Conservation (phyloP, 2,888 invertebrate species). For the Aelia acuminata region DNA sequence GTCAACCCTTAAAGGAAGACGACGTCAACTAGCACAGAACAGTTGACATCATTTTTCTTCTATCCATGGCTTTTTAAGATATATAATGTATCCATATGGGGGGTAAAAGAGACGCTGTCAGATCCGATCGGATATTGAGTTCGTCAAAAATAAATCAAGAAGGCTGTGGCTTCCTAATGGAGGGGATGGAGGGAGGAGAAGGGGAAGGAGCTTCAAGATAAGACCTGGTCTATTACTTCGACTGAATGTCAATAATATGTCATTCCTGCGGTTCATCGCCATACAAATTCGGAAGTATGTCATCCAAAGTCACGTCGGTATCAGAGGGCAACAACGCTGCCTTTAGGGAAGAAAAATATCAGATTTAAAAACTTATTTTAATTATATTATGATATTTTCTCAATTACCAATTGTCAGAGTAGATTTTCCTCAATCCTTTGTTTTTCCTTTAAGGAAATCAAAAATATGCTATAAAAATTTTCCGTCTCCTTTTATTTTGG, state of each 20-base stretch:
- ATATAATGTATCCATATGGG: background rate
- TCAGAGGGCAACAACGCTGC: no score
- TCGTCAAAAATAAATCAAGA: constrained; percentile 13
- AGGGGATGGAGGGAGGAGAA: background rate
- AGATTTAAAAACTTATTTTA: no score
- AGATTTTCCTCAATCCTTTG: no score
- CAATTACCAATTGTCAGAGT: no score
- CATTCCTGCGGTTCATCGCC: no score
- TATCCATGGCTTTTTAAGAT: background rate
- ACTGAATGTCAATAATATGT: background rate
- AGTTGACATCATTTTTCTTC: background rate
- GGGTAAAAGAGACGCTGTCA: background rate
- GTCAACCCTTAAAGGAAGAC: background rate
- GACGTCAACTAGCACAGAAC: background rate
- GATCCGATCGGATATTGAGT: background rate
- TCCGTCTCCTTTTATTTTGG: no score
- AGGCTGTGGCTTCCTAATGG: background rate
- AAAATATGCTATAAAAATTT: no score
- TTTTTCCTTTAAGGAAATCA: no score
- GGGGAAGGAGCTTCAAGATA: background rate
- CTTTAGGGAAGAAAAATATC: no score
- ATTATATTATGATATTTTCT: no score
- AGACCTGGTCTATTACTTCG: background rate
- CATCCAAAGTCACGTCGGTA: no score
- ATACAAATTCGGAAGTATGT: no score